These are phyloP conservation scores for Acanthosepion pharaonis DNA, from an alignment of 2,888 invertebrate genomes.

Conservation along the genomic window DNA sequence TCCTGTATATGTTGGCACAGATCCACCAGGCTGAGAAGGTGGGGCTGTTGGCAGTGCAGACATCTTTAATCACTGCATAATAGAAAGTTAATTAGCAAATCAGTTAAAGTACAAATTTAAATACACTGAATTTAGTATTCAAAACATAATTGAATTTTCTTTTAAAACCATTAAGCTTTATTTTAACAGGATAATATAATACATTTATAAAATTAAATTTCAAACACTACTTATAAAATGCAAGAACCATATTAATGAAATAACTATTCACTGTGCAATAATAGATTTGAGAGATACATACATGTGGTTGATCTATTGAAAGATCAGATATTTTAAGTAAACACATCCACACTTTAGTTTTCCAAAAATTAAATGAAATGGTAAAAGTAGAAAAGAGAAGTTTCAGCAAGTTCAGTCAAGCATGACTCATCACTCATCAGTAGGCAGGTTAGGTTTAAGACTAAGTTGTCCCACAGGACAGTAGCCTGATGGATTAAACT, in stretches of 20 bases:
- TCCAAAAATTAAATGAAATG: too few species aligned
- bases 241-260: not conserved
- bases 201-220: not conserved
- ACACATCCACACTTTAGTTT: too few species aligned
- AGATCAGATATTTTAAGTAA: too few species aligned
- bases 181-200: not conserved
- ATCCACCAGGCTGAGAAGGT: constrained; percentile 50
- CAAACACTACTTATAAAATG: not conserved
- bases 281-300: too few species aligned
- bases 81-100: not conserved
- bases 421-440: too few species aligned
- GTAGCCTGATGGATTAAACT: too few species aligned
- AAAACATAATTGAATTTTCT: not conserved
- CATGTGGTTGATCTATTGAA: too few species aligned
- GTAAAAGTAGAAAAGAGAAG: too few species aligned
- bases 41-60: constrained; percentile 51
- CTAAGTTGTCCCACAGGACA: too few species aligned
- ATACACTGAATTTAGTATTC: not conserved
- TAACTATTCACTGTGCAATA: too few species aligned
- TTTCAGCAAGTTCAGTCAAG: too few species aligned
- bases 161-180: not conserved
- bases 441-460: too few species aligned
- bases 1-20: constrained; percentile 44
- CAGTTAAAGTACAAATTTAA: not conserved
- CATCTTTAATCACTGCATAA: constrained; percentile 35